Evolutionary conservation across 2,888 invertebrate species (phyloP).

Genomic region (Brachyptera risi): DNA sequence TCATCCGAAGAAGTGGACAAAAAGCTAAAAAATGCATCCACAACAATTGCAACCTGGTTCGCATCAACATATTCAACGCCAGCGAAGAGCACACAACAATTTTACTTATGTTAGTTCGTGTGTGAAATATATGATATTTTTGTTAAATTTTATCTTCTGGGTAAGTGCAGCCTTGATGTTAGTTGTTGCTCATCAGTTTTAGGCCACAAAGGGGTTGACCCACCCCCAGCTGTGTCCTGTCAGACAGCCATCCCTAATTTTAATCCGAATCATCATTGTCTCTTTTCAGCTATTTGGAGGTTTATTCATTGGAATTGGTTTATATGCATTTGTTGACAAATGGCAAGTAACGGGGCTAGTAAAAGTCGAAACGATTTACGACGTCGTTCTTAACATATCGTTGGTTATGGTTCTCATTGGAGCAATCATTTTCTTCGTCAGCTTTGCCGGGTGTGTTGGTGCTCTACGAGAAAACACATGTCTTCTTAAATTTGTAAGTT

Average conservation of each 20-base stretch:
- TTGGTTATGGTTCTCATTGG: constrained; percentile 87
- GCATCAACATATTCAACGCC: constrained; percentile 36
- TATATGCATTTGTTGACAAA: constrained; percentile 91
- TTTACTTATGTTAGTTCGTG: constrained; percentile 81
- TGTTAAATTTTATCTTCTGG: constrained; percentile 87
- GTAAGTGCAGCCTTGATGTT: no score
- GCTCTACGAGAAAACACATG: constrained; percentile 88
- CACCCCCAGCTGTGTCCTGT: background rate
- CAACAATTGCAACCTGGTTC: constrained; percentile 4
- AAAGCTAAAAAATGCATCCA: constrained; percentile 15
- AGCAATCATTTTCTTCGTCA: constrained; percentile 86
- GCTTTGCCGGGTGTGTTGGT: constrained; percentile 91
- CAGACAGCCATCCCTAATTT: background rate
- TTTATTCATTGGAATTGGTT: constrained; percentile 76
- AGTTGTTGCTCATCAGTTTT: no score
- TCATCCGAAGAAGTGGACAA: background rate
- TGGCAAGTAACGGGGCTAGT: constrained; percentile 84
- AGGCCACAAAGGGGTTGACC: background rate
- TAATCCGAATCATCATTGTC: constrained; percentile 26
- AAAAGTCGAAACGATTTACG: constrained; percentile 81
- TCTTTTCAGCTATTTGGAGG: constrained; percentile 80
- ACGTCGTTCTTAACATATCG: constrained; percentile 85
- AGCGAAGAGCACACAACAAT: constrained; percentile 59
- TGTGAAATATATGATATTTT: constrained; percentile 86
- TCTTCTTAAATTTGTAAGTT: constrained; percentile 82